phyloP scores from a whole-genome alignment of 2,797 vertebrate genomes.

The Betta splendens region DNA sequence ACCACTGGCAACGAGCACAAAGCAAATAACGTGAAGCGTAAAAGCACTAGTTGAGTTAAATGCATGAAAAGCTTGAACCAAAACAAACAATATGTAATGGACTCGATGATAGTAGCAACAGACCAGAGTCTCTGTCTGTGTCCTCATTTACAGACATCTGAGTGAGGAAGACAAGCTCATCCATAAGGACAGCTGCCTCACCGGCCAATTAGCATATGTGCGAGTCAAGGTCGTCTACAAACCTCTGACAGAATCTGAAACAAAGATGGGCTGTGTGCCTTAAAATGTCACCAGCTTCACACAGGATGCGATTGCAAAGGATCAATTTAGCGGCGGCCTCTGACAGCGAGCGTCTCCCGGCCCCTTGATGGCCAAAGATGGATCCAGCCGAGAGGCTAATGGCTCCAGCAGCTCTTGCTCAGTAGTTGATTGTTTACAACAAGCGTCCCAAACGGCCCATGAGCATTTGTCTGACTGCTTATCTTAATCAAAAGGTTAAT shows the following conservation, averaged over 20 bases:
- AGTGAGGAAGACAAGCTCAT: constrained; percentile 35
- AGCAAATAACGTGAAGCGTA: not conserved
- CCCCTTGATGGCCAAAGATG: constrained; percentile 55
- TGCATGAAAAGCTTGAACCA: not conserved
- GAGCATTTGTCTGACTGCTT: constrained; percentile 44
- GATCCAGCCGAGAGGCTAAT: constrained; percentile 71
- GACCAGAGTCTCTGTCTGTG: constrained; percentile 8
- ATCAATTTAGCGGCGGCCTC: constrained; percentile 57
- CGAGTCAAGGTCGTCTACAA: constrained; percentile 61
- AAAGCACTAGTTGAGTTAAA: not conserved
- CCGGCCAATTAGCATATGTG: constrained; percentile 36
- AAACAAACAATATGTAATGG: constrained; percentile 1
- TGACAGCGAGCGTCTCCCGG: constrained; percentile 60
- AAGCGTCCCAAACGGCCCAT: constrained; percentile 31
- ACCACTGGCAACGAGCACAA: not conserved
- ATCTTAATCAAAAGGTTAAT: constrained; percentile 62
- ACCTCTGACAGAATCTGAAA: constrained; percentile 54
- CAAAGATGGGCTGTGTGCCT: constrained; percentile 54
- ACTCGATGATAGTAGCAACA: no score
- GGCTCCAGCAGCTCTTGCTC: constrained; percentile 41
- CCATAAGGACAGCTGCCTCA: constrained; percentile 44
- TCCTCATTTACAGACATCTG: constrained; percentile 33
- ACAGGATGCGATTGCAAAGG: constrained; percentile 62
- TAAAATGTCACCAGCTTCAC: constrained; percentile 69
- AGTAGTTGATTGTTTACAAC: constrained; percentile 48